A percentile compares a stretch with the other conserved stretches of the same genome.
These are phyloP conservation scores for Caenorhabditis japonica DNA, from an alignment of 2,888 invertebrate genomes.

Conservation along the genomic window DNA sequence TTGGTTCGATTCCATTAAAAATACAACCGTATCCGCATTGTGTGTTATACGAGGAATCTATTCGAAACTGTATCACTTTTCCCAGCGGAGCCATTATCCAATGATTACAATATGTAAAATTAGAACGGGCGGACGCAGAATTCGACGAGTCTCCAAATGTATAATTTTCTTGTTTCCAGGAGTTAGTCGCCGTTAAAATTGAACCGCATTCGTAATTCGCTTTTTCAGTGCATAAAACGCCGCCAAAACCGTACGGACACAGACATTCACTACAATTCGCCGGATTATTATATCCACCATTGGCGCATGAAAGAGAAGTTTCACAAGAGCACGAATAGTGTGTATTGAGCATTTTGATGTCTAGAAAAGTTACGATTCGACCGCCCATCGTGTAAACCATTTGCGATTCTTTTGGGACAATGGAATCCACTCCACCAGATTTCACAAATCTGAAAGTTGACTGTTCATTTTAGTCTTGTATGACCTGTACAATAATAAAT, in stretches of 20 bases:
- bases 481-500: too few relatives aligned
- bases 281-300: conserved; percentile 71
- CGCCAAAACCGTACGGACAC: conserved; percentile 66
- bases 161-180: conserved; percentile 27
- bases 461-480: background rate
- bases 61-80: conserved; percentile 42
- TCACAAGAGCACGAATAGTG: conserved; percentile 49
- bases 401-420: conserved; percentile 37
- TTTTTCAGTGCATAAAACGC: conserved; percentile 54
- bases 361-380: conserved; percentile 44
- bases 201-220: conserved; percentile 37
- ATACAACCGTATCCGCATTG: conserved; percentile 57
- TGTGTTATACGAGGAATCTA: conserved; percentile 41
- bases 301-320: conserved; percentile 55
- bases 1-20: conserved; percentile 60
- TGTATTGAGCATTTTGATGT: conserved; percentile 43
- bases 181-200: conserved; percentile 23
- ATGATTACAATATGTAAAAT: conserved; percentile 32
- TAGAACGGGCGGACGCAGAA: conserved; percentile 27
- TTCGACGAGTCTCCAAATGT: conserved; percentile 41
- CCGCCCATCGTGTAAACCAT: conserved; percentile 55
- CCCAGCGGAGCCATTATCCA: conserved; percentile 56
- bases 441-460: conserved; percentile 26
- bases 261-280: conserved; percentile 64
- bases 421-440: conserved; percentile 38